phyloP scores from a whole-genome alignment of 2,797 vertebrate genomes.

The Pseudochirops cupreus region DNA sequence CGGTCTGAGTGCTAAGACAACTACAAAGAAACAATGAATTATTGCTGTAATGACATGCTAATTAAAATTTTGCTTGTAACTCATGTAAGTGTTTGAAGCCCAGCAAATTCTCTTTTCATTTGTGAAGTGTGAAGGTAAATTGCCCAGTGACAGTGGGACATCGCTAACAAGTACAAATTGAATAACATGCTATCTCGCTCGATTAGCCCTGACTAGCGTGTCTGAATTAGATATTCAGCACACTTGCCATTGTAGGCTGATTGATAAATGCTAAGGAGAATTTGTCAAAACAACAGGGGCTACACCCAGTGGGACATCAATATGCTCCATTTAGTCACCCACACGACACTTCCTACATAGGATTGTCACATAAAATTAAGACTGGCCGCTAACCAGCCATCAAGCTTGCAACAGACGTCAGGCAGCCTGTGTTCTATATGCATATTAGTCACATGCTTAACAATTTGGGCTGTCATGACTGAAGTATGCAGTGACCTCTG shows the following conservation, averaged over 20 bases:
- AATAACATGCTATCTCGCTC: constrained; percentile 90
- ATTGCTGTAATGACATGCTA: constrained; percentile 95
- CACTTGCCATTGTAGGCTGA: constrained; percentile 90
- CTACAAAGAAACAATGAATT: constrained; percentile 94
- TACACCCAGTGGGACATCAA: constrained; percentile 94
- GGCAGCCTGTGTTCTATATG: constrained; percentile 87
- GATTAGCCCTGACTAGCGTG: constrained; percentile 87
- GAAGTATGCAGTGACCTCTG: constrained; percentile 90
- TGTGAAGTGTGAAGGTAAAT: constrained; percentile 90
- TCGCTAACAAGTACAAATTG: constrained; percentile 91
- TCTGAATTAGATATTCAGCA: constrained; percentile 91
- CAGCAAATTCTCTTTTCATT: constrained; percentile 91
- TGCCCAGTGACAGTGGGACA: constrained; percentile 88
- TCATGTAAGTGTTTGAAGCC: constrained; percentile 95
- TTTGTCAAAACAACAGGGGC: constrained; percentile 96
- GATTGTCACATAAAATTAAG: constrained; percentile 91
- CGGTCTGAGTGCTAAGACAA: constrained; percentile 78
- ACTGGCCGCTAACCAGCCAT: constrained; percentile 89
- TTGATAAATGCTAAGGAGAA: constrained; percentile 96
- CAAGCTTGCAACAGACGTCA: constrained; percentile 86
- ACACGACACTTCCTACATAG: constrained; percentile 87
- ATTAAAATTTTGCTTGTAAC: constrained; percentile 99
- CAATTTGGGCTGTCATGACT: constrained; percentile 90
- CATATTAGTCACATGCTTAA: constrained; percentile 89
- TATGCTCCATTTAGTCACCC: constrained; percentile 96